These are phyloP conservation scores for Epinotia demarniana DNA, from an alignment of 2,888 invertebrate genomes.

Conservation along the genomic window DNA sequence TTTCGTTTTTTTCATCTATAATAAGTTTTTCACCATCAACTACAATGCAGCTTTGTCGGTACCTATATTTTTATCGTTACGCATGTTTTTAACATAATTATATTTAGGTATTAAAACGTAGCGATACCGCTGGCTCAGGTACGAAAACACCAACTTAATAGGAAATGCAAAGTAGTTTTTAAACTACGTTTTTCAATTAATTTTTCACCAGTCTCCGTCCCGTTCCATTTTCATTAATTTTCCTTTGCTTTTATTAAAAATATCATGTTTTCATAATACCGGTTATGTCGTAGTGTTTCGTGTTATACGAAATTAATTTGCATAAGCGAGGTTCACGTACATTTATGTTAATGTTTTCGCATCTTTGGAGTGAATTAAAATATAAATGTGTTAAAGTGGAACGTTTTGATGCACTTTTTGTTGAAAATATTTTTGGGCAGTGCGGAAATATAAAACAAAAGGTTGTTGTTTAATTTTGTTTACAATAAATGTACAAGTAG, in stretches of 20 bases:
- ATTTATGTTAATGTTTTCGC: constrained; percentile 21
- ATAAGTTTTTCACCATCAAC: no score
- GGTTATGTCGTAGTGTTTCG: constrained; percentile 13
- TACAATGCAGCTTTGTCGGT: no score
- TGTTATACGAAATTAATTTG: constrained; percentile 23
- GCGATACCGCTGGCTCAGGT: background rate
- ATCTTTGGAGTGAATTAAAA: constrained; percentile 10
- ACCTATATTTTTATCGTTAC: no score
- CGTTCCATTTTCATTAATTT: constrained; percentile 18
- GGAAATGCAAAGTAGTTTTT: constrained; percentile 19
- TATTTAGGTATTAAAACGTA: background rate
- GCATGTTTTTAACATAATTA: no score
- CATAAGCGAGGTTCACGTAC: constrained; percentile 15
- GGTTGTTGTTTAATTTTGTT: no score
- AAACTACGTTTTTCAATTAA: constrained; percentile 29
- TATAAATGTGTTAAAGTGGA: constrained; percentile 9
- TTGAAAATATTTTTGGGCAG: background rate
- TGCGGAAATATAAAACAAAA: no score
- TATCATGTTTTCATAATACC: constrained; percentile 21
- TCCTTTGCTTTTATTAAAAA: constrained; percentile 29
- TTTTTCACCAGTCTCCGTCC: constrained; percentile 8
- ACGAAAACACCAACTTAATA: background rate
- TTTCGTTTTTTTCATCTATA: no score
- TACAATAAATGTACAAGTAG: no score
- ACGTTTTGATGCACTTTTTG: background rate